A percentile compares a stretch with the other conserved stretches of the same genome.
These are phyloP conservation scores for Apostichopus californicus DNA, from an alignment of 35 echinoderm and acorn worm genomes.

Conservation along the genomic window DNA sequence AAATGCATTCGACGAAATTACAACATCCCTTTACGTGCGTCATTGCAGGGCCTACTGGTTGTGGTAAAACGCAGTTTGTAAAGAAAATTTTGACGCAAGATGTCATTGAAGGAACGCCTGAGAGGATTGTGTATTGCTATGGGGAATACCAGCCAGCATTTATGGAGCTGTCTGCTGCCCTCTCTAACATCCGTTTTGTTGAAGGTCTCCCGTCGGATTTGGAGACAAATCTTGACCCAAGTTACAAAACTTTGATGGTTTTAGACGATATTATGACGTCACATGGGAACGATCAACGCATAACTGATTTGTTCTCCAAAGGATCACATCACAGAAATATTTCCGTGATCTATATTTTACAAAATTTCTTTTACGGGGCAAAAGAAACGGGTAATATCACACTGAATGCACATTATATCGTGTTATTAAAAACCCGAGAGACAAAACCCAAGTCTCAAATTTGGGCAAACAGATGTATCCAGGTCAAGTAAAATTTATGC, in stretches of 20 bases:
- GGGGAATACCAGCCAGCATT: slow-evolving; percentile 55
- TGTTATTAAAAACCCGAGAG: slow-evolving; percentile 67
- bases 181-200: slow-evolving; percentile 56
- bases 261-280: not conserved
- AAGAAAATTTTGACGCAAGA: slow-evolving; percentile 5
- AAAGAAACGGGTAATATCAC: slow-evolving; percentile 74
- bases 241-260: not conserved
- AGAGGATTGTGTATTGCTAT: slow-evolving; percentile 76
- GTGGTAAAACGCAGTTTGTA: slow-evolving; percentile 70
- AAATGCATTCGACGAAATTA: slow-evolving; percentile 22
- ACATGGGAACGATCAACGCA: slow-evolving; percentile 37
- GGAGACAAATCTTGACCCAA: slow-evolving; percentile 29
- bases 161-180: slow-evolving; percentile 13
- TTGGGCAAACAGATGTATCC: slow-evolving; percentile 69
- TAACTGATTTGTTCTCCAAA: slow-evolving; percentile 58
- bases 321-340: slow-evolving; percentile 67
- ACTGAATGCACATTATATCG: slow-evolving; percentile 69
- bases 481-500: slow-evolving; percentile 43
- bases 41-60: slow-evolving; percentile 47
- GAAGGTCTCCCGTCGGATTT: not conserved
- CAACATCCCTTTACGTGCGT: slow-evolving; percentile 35
- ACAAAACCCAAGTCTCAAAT: slow-evolving; percentile 68
- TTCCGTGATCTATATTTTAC: slow-evolving; percentile 67
- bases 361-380: slow-evolving; percentile 77
- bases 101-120: not conserved